Evolutionary conservation across 1,140 invertebrate species (phyloP), one percentile per base, ranked within the genome.

Genomic region (Aporrectodea caliginosa): DNA sequence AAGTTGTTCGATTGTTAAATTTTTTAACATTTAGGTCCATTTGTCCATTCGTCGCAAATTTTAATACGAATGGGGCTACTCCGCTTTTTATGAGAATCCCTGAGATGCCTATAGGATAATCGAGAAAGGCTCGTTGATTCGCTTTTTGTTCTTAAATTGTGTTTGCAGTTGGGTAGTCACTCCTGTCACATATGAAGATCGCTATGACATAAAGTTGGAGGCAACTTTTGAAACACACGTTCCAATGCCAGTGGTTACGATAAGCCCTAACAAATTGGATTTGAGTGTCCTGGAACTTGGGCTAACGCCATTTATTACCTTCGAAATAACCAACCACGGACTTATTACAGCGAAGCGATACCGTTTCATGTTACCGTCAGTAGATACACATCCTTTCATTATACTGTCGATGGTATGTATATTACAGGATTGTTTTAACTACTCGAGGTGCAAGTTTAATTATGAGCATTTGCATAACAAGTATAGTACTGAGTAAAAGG

Each of bases 241-340:
- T 14, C 81, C 78, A 12, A 79, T 77, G 70, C 77, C 80, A 1
- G 79, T 83, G 31, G 81, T 80, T 29, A 80, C 78, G n/a, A 73
- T 83, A 32, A 77, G 79, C 29, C 81, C 83, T 68, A 33, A 74
- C 0, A 71, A 80, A 35, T 30, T 84, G 16, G 81, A 84, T 73
- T 71, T 82, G 2, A 74, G 79, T 43, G 74, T 79, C 1, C 79
- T 77, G 29, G 82, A 84, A 70, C 35, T 58, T 30, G 81, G 79
- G 1, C 31, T 80, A 35, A 69, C 31, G 16, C 71, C 79, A 22
- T 74, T 34, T 16, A 77, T 84, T 1, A 35, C 81, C 6, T 81
- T 84, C 68, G 77, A 71, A n/a, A 75, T 83, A 14, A 83, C 82
- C 16, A 84, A 84, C 69, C 81, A 84, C 68, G 83, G 83, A 1